Conservation (phyloP, 2,113 vertebrate genomes). For the Alethe diademata region DNA sequence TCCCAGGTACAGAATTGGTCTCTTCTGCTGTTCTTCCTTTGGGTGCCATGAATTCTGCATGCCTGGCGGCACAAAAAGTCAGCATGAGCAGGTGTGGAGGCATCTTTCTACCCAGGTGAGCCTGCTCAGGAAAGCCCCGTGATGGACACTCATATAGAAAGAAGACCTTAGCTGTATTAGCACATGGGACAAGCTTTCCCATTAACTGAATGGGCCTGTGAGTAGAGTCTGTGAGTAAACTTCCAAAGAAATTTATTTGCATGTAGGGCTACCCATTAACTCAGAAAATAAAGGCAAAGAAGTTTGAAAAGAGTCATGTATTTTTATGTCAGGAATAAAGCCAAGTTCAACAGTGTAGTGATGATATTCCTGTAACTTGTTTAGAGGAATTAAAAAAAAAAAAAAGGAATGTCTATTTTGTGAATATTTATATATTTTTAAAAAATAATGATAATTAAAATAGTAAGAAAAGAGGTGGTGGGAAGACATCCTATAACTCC, state of each 20-base stretch:
- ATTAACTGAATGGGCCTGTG: neutral
- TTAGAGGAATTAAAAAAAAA: neutral
- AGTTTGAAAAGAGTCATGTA: neutral
- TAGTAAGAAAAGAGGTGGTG: conserved; percentile 1
- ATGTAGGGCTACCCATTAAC: neutral
- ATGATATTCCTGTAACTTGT: neutral
- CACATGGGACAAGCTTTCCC: neutral
- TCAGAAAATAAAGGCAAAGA: neutral
- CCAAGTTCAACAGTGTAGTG: neutral
- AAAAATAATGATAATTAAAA: conserved; percentile 49
- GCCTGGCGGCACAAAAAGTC: neutral
- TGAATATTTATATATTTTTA: neutral
- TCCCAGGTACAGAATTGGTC: neutral
- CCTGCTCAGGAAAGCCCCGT: neutral
- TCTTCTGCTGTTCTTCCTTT: neutral
- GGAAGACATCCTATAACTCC: neutral
- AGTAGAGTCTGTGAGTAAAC: neutral
- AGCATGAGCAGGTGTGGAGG: neutral
- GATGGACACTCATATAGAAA: neutral
- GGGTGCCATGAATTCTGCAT: neutral
- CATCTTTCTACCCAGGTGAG: neutral
- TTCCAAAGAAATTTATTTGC: conserved; percentile 16
- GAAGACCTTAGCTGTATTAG: neutral
- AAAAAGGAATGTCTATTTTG: neutral
- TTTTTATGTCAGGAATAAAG: conserved; percentile 36